A percentile compares a stretch with the other conserved stretches of the same genome.
These are phyloP conservation scores for Phataginus tetradactyla DNA, from an alignment of 2,797 vertebrate genomes.

Conservation along the genomic window DNA sequence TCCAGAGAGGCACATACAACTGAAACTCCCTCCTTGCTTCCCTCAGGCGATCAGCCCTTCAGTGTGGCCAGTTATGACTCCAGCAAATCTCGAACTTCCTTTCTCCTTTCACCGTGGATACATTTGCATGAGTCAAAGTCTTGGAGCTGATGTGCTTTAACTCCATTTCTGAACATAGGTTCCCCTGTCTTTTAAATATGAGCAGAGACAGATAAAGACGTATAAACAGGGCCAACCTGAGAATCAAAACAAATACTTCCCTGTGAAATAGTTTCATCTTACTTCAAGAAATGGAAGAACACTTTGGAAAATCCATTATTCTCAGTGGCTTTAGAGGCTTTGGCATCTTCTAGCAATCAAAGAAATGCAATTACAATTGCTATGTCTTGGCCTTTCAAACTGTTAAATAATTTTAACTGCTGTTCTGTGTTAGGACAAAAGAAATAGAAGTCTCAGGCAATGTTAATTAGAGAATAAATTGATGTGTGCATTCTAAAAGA, in stretches of 20 bases:
- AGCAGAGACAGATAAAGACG: not conserved
- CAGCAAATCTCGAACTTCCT: not conserved
- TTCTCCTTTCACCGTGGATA: not conserved
- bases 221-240: not conserved
- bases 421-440: not conserved
- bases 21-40: not conserved
- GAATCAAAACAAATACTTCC: constrained; percentile 20
- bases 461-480: constrained; percentile 37
- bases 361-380: constrained; percentile 30
- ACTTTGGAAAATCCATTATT: not conserved
- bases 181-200: not conserved
- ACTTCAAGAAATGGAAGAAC: constrained; percentile 16
- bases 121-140: not conserved
- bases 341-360: constrained; percentile 7
- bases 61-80: not conserved
- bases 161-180: not conserved
- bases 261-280: not conserved
- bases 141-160: not conserved
- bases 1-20: not conserved
- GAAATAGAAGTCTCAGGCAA: not conserved
- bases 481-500: not conserved
- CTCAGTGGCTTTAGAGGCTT: not conserved
- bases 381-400: not conserved
- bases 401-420: constrained; percentile 10
- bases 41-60: not conserved